A percentile compares a stretch with the other conserved stretches of the same genome.
phyloP scores from a whole-genome alignment of 2,888 invertebrate species.

The Eupeodes luniger region DNA sequence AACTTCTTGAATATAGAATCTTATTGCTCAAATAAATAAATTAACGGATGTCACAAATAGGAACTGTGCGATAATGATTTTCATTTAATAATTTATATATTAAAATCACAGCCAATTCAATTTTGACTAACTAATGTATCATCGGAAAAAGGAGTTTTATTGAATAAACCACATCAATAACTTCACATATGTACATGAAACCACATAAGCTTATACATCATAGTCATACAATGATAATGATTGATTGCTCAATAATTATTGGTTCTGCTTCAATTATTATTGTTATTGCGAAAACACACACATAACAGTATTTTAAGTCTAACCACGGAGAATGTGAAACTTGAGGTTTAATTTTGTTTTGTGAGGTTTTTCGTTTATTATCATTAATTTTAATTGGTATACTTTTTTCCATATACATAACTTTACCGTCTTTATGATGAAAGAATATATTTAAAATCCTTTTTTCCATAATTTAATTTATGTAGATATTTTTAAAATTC shows the following conservation, averaged over 20 bases:
- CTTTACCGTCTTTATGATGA: too few species aligned
- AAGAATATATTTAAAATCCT: too few species aligned
- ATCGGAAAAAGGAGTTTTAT: background rate
- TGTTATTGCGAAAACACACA: background rate
- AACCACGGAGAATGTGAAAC: background rate
- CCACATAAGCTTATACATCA: background rate
- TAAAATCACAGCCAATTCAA: background rate
- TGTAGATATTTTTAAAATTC: too few species aligned
- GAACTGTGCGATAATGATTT: background rate
- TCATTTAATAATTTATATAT: background rate
- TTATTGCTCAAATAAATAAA: background rate
- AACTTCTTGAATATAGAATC: too few species aligned
- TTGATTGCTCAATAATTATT: background rate
- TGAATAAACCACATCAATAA: background rate
- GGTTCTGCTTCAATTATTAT: background rate
- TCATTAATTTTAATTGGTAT: too few species aligned
- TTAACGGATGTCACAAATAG: background rate
- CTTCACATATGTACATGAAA: background rate
- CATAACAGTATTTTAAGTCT: background rate
- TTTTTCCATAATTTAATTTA: too few species aligned
- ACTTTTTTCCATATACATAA: too few species aligned
- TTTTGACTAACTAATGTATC: background rate
- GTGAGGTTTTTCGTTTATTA: too few species aligned
- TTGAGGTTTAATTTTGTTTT: background rate
- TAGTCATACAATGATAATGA: background rate